A percentile compares a stretch with the other conserved stretches of the same genome.
phyloP scores from a whole-genome alignment of 2,797 vertebrate species.

The Carduelis carduelis region DNA sequence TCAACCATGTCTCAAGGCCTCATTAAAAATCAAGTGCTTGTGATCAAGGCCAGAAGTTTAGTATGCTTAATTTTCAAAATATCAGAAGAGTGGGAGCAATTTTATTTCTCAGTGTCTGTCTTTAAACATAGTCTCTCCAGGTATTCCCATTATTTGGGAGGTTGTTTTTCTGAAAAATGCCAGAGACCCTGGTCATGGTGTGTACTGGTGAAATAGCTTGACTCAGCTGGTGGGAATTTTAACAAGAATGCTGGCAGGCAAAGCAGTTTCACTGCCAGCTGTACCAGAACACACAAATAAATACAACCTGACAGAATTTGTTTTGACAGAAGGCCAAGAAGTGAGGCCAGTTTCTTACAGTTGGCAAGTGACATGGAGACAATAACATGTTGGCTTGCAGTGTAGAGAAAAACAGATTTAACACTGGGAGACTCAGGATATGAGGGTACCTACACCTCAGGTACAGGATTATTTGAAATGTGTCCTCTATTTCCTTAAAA shows the following conservation, averaged over 20 bases:
- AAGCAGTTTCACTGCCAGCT: background rate
- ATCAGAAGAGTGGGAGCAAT: background rate
- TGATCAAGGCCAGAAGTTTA: background rate
- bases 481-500: background rate
- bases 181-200: background rate
- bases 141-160: background rate
- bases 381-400: background rate
- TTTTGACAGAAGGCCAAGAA: slow-evolving; percentile 21
- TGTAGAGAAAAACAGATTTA: background rate
- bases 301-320: slow-evolving; percentile 6
- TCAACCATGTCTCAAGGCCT: background rate
- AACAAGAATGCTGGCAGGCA: background rate
- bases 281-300: slow-evolving; percentile 9
- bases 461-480: background rate
- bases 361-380: background rate
- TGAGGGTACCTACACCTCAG: background rate
- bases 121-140: background rate
- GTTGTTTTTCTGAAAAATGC: background rate
- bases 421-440: background rate
- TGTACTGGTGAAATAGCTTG: background rate
- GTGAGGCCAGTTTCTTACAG: background rate
- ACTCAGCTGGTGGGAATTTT: background rate
- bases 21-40: background rate
- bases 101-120: background rate
- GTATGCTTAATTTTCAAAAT: background rate